phyloP scores from a whole-genome alignment of 1,140 invertebrate species.

The Melanaphis sacchari region DNA sequence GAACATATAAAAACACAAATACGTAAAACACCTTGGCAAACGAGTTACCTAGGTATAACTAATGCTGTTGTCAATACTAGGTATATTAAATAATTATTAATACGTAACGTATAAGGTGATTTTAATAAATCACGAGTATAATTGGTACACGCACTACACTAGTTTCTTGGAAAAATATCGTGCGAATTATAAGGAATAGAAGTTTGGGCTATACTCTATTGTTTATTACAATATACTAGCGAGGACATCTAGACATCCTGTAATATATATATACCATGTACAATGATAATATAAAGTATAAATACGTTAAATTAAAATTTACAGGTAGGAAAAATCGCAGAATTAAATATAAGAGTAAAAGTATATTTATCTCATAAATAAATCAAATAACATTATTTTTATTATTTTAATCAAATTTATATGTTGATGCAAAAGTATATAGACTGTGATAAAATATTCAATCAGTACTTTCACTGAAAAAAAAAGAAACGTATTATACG shows the following conservation, averaged over 20 bases:
- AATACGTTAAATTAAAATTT: background rate
- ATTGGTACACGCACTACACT: background rate
- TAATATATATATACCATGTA: background rate
- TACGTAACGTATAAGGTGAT: background rate
- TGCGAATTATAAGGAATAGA: background rate
- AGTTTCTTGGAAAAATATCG: background rate
- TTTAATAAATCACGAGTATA: background rate
- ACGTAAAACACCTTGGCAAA: background rate
- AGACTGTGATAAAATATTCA: background rate
- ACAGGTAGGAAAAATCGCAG: background rate
- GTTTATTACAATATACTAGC: too few relatives aligned
- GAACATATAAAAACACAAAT: conserved; percentile 7
- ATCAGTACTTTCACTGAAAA: background rate
- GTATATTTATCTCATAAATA: background rate
- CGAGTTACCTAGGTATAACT: background rate
- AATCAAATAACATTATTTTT: background rate
- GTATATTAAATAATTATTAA: too few relatives aligned
- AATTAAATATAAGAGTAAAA: background rate
- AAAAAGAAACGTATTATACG: background rate
- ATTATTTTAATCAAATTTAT: background rate
- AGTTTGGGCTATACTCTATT: background rate
- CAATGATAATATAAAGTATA: too few relatives aligned
- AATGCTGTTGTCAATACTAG: background rate
- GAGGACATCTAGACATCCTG: background rate
- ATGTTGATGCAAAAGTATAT: background rate